Evolutionary conservation across 2,113 vertebrate genomes (phyloP).

Genomic region (Nesoenas mayeri): DNA sequence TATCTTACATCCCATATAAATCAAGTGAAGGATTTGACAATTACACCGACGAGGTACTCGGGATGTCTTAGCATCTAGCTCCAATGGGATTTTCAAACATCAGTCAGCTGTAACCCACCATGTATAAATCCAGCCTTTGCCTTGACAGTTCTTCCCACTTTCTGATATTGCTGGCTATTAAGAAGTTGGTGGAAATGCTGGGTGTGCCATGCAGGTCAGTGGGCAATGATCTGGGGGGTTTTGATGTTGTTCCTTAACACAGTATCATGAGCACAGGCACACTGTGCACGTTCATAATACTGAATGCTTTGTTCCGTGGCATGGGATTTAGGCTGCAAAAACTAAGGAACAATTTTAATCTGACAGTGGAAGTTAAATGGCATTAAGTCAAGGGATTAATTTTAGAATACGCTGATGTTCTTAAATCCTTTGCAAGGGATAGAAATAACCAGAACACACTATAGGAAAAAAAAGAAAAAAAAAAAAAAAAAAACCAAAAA

Average conservation of each 20-base stretch:
- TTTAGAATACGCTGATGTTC: neutral
- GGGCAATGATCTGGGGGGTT: fast-evolving
- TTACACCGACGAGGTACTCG: neutral
- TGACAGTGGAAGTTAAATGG: neutral
- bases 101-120: neutral
- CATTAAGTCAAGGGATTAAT: neutral
- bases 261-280: fast-evolving
- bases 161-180: fast-evolving
- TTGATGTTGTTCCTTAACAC: neutral
- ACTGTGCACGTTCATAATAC: fast-evolving
- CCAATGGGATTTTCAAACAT: too few relatives aligned
- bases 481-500: too few relatives aligned
- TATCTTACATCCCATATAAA: neutral
- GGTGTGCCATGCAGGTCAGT: fast-evolving
- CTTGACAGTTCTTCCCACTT: neutral
- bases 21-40: neutral
- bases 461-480: neutral
- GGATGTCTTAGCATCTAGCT: neutral
- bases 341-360: neutral
- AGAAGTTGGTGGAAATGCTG: neutral
- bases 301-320: neutral
- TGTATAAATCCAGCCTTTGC: neutral
- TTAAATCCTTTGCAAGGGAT: neutral
- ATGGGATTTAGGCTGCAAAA: neutral
- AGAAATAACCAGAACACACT: neutral